These are phyloP conservation scores for Patella depressa DNA, from an alignment of 2,888 invertebrate genomes.

Conservation along the genomic window DNA sequence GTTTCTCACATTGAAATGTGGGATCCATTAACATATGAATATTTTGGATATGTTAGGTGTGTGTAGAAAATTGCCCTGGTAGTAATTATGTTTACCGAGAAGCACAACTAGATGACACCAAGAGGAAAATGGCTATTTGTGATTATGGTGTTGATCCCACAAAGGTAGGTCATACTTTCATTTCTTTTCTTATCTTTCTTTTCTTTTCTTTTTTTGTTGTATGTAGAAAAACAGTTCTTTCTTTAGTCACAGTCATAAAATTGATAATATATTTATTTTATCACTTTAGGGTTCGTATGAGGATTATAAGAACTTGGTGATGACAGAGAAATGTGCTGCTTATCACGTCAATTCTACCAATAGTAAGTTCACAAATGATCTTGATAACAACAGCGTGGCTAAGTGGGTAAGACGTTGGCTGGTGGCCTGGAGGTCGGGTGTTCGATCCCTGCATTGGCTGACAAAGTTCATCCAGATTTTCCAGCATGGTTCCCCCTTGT, in stretches of 20 bases:
- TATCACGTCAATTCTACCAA: slow-evolving; percentile 78
- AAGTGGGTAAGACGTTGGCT: too few relatives aligned
- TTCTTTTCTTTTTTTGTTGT: too few relatives aligned
- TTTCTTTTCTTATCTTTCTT: too few relatives aligned
- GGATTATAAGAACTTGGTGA: slow-evolving; percentile 69
- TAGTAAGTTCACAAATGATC: slow-evolving; percentile 72
- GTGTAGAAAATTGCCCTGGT: slow-evolving; percentile 81
- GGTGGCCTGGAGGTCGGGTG: too few relatives aligned
- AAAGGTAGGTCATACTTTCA: background rate
- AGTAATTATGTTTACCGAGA: slow-evolving; percentile 54
- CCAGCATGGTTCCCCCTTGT: too few relatives aligned
- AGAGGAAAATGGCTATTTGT: slow-evolving; percentile 77
- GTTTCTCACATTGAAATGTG: too few relatives aligned
- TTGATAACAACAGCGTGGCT: too few relatives aligned
- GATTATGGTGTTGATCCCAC: slow-evolving; percentile 64
- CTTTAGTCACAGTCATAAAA: too few relatives aligned
- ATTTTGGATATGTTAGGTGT: slow-evolving; percentile 68
- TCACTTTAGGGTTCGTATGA: background rate
- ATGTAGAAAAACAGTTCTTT: too few relatives aligned
- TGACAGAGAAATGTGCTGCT: slow-evolving; percentile 78
- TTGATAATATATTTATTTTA: background rate
- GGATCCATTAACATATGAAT: background rate
- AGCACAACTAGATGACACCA: slow-evolving; percentile 28
- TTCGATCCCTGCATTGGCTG: too few relatives aligned
- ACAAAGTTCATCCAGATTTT: too few relatives aligned